These are phyloP conservation scores for Sylvia atricapilla DNA, from an alignment of 2,113 vertebrate genomes.

Conservation along the genomic window DNA sequence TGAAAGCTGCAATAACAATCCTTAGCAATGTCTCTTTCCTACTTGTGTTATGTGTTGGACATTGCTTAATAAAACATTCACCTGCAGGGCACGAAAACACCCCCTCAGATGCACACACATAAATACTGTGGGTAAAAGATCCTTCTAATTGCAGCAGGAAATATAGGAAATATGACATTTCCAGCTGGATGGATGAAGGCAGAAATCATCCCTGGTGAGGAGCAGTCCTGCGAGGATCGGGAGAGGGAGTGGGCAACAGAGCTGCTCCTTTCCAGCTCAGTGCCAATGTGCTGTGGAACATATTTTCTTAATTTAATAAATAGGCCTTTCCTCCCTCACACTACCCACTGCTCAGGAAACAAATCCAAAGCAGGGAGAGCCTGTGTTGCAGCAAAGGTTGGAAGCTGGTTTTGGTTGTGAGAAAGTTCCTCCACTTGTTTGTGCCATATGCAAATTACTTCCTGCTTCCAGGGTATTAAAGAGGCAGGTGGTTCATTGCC, in stretches of 20 bases:
- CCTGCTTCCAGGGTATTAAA: neutral
- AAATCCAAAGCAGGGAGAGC: neutral
- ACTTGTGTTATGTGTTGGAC: neutral
- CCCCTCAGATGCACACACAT: neutral
- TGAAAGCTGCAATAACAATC: neutral
- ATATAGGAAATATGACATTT: constrained; percentile 50
- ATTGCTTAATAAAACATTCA: constrained; percentile 23
- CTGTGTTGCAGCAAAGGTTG: neutral
- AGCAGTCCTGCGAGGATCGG: accelerated
- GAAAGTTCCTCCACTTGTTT: neutral
- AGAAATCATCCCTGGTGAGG: neutral
- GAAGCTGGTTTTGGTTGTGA: neutral
- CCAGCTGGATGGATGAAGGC: neutral
- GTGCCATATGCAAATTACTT: neutral
- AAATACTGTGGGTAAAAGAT: neutral
- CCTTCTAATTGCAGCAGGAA: constrained; percentile 6
- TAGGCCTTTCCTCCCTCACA: neutral
- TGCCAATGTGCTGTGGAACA: neutral
- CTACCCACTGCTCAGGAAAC: neutral
- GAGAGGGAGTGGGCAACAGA: neutral
- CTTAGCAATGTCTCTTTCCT: neutral
- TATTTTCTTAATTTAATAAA: neutral
- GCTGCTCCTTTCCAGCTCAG: neutral
- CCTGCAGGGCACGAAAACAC: neutral
- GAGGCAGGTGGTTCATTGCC: neutral